phyloP scores from a whole-genome alignment of 2,797 vertebrate species.

The Sorex maritimensis region DNA sequence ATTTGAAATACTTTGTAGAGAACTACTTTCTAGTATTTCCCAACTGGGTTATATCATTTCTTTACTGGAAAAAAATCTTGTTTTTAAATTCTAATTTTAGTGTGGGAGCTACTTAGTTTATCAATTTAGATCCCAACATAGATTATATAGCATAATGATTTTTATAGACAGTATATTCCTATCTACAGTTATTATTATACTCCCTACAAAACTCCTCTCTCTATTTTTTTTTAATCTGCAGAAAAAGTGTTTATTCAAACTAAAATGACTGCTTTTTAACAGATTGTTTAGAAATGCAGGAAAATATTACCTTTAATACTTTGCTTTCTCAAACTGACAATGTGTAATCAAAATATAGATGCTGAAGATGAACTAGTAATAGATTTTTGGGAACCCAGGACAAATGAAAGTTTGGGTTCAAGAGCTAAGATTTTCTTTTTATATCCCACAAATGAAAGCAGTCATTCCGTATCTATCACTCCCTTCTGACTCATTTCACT shows the following conservation, averaged over 20 bases:
- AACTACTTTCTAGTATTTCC: neutral
- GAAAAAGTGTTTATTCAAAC: neutral
- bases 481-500: too few relatives aligned
- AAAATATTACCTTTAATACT: neutral
- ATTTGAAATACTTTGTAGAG: neutral
- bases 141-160: neutral
- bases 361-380: neutral
- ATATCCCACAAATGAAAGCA: too few relatives aligned
- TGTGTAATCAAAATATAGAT: neutral
- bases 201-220: neutral
- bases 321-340: neutral
- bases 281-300: neutral
- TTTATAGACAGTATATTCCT: neutral
- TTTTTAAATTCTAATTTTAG: constrained; percentile 9
- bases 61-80: neutral
- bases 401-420: neutral
- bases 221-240: neutral
- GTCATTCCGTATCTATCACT: too few relatives aligned
- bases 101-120: neutral
- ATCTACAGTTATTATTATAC: neutral
- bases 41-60: neutral
- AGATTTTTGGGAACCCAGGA: neutral
- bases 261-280: constrained; percentile 39
- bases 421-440: neutral
- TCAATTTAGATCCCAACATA: constrained; percentile 56